Base-by-base conservation (phyloP, 2,113 vertebrate genomes). In the Pangasianodon gigas region DNA sequence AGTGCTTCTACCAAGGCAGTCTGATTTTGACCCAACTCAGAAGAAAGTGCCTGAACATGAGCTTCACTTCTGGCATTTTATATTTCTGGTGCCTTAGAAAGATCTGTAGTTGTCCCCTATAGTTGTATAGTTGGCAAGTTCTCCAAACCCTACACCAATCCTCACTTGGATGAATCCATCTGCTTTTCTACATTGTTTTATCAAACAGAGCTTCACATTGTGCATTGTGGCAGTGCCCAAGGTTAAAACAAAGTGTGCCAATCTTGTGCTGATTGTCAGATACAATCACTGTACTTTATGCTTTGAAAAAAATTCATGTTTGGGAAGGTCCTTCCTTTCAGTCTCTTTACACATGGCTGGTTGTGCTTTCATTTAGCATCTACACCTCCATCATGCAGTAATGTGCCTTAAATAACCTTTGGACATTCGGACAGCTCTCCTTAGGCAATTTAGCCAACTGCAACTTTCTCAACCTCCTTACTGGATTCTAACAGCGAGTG, bases 221-320 rank as follows among this genome's bases (percentile, higher is more conserved):
- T 80, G 46, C 46, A 6, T 58, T 75, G 67, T 83, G 84, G 82
- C 71, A 77, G 46, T 85, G 75, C 54, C 56, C 41, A 62, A 18
- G 67, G 11, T 54, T 65, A 52, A 85, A 88, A 56, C 14, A 18
- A 67, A 84, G 8, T 74, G 86, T 91, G 71, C 74, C 46, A 26
- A 62, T 86, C 44, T 19, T 88, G 67, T 89, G 79, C 82, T 80
- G 87, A 87, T 89, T 90, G 89, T 89, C 87, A 62, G 85, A 81
- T 29, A 69, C 24, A n/a, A 54, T 80, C 41, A 69, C 80, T 92
- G 48, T 84, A 77, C 75, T 86, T 69, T 32, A 21, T 74, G 29
- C n/a, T 54, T 83, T 58, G 1, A 41, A 75, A 26, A 80, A 37
- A 41, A 18, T 26, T 19, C 13, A 14, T 11, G 13, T 9, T 41